phyloP scores from a whole-genome alignment of 2,888 invertebrate genomes.

The Gandaritis pyraliata region DNA sequence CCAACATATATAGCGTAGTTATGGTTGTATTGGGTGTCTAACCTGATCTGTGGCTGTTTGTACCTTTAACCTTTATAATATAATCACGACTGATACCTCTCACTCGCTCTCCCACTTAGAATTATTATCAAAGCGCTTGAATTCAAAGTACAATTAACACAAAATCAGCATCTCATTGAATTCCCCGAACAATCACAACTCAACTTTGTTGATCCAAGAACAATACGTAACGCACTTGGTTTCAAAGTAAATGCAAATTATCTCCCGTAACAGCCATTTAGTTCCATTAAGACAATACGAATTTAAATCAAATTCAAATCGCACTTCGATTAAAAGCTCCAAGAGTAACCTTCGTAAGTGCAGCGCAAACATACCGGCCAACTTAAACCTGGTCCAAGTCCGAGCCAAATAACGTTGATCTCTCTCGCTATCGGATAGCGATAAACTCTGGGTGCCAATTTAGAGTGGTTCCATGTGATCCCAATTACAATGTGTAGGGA shows the following conservation, averaged over 20 bases:
- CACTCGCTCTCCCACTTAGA: slow-evolving; percentile 15
- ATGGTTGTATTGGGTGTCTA: too few species aligned
- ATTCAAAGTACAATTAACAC: slow-evolving; percentile 36
- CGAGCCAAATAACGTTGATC: slow-evolving; percentile 53
- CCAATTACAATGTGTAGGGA: slow-evolving; percentile 81
- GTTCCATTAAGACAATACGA: slow-evolving; percentile 74
- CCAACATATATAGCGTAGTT: too few species aligned
- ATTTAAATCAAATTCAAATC: slow-evolving; percentile 82
- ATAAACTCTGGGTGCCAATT: slow-evolving; percentile 52
- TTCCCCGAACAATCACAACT: slow-evolving; percentile 35
- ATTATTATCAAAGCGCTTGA: slow-evolving; percentile 27
- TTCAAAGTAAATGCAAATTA: slow-evolving; percentile 73
- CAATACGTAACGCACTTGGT: slow-evolving; percentile 41
- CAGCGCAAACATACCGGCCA: slow-evolving; percentile 76
- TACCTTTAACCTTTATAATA: background rate
- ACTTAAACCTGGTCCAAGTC: slow-evolving; percentile 67
- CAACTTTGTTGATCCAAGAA: slow-evolving; percentile 40
- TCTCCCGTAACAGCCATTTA: slow-evolving; percentile 60
- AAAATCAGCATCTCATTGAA: slow-evolving; percentile 41
- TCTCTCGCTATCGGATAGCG: slow-evolving; percentile 36
- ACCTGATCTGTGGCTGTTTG: too few species aligned
- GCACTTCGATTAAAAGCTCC: slow-evolving; percentile 81
- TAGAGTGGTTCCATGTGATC: slow-evolving; percentile 73
- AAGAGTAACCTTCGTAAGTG: slow-evolving; percentile 74
- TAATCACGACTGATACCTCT: background rate